Percentiles rank a stretch among this genome's conserved stretches.
Conservation (phyloP, 2,113 vertebrate species). For the Centropus unirufus region DNA sequence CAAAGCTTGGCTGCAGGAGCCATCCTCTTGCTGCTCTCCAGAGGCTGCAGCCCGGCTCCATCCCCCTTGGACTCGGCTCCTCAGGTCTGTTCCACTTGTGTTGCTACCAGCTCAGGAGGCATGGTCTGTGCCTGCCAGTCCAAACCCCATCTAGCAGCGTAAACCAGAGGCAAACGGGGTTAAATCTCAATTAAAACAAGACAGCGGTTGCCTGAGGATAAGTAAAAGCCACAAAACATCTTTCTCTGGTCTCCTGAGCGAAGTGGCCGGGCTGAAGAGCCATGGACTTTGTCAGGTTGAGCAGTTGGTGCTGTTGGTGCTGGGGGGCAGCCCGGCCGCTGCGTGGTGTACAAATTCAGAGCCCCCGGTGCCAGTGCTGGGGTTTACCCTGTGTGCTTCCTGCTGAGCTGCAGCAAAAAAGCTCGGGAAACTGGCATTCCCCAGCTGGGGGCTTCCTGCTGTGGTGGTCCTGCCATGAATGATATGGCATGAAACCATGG, state of each 20-base stretch:
- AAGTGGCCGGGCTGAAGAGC: background rate
- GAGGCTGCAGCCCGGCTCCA: background rate
- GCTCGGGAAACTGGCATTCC: background rate
- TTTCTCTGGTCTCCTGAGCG: background rate
- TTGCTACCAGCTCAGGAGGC: background rate
- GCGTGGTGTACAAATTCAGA: background rate
- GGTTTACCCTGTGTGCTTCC: background rate
- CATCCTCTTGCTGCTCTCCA: background rate
- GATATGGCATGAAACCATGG: background rate
- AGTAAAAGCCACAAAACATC: background rate
- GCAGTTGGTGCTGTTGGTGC: background rate
- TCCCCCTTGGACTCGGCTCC: background rate
- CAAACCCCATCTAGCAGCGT: background rate
- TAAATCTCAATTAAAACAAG: background rate
- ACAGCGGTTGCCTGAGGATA: fast-evolving
- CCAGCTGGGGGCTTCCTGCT: background rate
- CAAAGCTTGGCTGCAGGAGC: background rate
- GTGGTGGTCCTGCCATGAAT: background rate
- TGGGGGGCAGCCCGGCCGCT: background rate
- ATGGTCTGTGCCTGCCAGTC: fast-evolving
- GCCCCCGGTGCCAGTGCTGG: background rate
- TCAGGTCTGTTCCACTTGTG: background rate
- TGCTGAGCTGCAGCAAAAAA: background rate
- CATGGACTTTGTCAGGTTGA: fast-evolving
- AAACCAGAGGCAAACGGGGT: background rate